These are phyloP conservation scores for Chelon auratus DNA, from an alignment of 2,797 vertebrate genomes.

Conservation along the genomic window DNA sequence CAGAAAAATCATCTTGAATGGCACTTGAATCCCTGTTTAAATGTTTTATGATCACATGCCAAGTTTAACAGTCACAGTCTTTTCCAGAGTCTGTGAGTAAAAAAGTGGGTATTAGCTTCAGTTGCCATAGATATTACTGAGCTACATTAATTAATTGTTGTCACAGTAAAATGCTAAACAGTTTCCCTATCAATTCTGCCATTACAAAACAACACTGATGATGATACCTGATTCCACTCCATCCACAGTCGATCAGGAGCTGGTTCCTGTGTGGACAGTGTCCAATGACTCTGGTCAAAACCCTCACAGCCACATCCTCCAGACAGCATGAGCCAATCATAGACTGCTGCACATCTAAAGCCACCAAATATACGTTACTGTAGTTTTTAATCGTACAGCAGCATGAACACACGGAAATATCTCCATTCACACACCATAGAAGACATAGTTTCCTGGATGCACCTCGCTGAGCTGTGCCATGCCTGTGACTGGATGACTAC, in stretches of 20 bases:
- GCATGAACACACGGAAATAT: not conserved
- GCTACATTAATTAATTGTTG: no score
- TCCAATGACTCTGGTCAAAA: slow-evolving; percentile 86
- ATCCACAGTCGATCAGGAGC: slow-evolving; percentile 89
- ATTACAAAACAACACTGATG: not conserved
- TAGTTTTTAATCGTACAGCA: not conserved
- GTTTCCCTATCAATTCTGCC: not conserved
- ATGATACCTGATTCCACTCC: slow-evolving; percentile 82
- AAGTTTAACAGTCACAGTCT: no score
- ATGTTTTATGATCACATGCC: no score
- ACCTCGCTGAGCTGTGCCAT: slow-evolving; percentile 88
- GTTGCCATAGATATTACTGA: no score
- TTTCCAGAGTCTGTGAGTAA: no score
- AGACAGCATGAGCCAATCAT: slow-evolving; percentile 85
- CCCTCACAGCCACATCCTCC: slow-evolving; percentile 87
- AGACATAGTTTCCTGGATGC: slow-evolving; percentile 90
- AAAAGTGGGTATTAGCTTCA: not conserved
- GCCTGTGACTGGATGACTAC: slow-evolving; percentile 87
- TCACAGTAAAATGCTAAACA: not conserved
- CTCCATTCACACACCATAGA: slow-evolving; percentile 80
- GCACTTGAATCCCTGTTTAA: no score
- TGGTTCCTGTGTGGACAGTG: slow-evolving; percentile 89
- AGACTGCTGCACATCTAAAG: slow-evolving; percentile 88
- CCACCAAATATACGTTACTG: not conserved
- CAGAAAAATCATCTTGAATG: no score